Evolutionary conservation across 2,113 vertebrate species (phyloP).

Genomic region (Candoia aspera): DNA sequence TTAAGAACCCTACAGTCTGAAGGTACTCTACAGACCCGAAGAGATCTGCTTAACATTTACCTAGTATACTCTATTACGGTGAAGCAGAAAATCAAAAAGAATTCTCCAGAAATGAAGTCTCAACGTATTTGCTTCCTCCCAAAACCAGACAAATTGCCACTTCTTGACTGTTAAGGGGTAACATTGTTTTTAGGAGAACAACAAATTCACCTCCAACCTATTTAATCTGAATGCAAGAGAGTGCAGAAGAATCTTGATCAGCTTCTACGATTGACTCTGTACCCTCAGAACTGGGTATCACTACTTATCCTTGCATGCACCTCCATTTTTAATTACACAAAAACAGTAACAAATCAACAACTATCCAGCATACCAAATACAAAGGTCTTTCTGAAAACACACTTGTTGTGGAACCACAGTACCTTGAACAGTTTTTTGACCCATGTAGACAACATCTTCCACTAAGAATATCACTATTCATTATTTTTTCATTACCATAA

Average conservation of each 20-base stretch:
- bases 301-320: not conserved
- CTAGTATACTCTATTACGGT: not conserved
- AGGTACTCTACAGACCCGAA: not conserved
- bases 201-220: not conserved
- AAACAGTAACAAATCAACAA: not conserved
- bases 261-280: not conserved
- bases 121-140: not conserved
- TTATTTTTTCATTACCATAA: not conserved
- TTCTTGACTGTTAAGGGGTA: not conserved
- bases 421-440: no score
- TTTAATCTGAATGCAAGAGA: not conserved
- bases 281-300: not conserved
- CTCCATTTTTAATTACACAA: not conserved
- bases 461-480: no score
- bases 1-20: not conserved
- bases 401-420: not conserved
- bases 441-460: not conserved
- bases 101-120: not conserved
- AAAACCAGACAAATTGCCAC: not conserved
- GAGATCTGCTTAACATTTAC: not conserved
- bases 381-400: not conserved
- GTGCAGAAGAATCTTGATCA: not conserved
- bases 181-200: not conserved
- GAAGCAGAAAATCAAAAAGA: not conserved
- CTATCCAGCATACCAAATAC: not conserved